These are phyloP conservation scores for Ceratothoa steindachneri DNA, from an alignment of 2,888 invertebrate genomes.

Conservation along the genomic window DNA sequence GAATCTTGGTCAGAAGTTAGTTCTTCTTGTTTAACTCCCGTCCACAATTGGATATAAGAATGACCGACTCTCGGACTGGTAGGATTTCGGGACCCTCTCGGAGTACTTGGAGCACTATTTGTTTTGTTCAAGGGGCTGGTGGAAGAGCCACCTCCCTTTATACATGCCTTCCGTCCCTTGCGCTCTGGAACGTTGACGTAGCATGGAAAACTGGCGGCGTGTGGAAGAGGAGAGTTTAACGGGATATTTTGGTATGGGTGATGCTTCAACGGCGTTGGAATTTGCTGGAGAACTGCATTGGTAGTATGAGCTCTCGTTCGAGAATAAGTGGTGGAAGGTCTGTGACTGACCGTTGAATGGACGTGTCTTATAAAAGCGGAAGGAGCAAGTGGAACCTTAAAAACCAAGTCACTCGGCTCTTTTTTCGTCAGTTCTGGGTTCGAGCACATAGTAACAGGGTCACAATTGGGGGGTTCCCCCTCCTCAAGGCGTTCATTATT, in stretches of 20 bases:
- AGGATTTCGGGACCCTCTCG: conserved; percentile 2
- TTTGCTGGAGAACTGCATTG: background rate
- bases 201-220: conserved; percentile 1
- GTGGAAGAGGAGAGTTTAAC: background rate
- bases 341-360: conserved; percentile 26
- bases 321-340: background rate
- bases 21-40: conserved; percentile 27
- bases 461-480: background rate
- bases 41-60: conserved; percentile 38
- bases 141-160: background rate
- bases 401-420: background rate
- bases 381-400: background rate
- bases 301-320: conserved; percentile 30
- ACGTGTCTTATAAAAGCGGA: conserved; percentile 23
- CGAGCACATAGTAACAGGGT: background rate
- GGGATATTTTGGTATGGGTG: conserved; percentile 5
- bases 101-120: conserved; percentile 35
- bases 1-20: conserved; percentile 12
- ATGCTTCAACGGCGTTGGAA: background rate
- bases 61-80: conserved; percentile 16
- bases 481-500: background rate
- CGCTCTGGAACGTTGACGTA: conserved; percentile 31
- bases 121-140: background rate
- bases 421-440: background rate
- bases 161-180: background rate